Conservation (phyloP, 2,888 invertebrate species). For the Bellardia bayeri region DNA sequence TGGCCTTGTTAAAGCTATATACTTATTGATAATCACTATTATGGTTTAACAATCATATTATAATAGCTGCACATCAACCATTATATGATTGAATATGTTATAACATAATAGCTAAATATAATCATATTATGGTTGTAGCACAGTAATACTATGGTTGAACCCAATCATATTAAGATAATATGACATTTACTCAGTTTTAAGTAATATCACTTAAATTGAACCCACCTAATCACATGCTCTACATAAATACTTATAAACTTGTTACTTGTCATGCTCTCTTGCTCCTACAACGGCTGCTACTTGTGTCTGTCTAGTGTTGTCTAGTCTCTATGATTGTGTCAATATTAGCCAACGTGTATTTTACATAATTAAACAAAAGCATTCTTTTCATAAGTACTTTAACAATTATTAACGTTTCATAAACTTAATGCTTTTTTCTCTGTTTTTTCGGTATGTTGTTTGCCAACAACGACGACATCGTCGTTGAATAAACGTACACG, state of each 20-base stretch:
- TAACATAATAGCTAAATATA: no score
- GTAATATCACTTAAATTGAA: background rate
- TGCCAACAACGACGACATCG: slow-evolving; percentile 52
- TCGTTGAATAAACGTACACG: slow-evolving; percentile 26
- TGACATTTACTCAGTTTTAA: no score
- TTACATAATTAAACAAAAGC: slow-evolving; percentile 72
- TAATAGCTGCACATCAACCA: no score
- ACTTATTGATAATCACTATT: no score
- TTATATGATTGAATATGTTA: no score
- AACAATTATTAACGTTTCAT: slow-evolving; percentile 69
- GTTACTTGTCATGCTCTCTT: background rate
- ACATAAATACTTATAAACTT: slow-evolving; percentile 18
- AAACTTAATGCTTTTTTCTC: slow-evolving; percentile 59
- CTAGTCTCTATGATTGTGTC: slow-evolving; percentile 34
- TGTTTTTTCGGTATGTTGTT: slow-evolving; percentile 21
- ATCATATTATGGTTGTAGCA: no score
- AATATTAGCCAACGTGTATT: slow-evolving; percentile 65
- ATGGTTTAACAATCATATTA: no score
- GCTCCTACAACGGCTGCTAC: background rate
- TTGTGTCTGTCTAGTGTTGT: background rate
- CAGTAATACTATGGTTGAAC: no score
- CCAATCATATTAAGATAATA: no score
- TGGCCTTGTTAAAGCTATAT: fast-evolving
- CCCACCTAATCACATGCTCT: background rate
- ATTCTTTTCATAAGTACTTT: slow-evolving; percentile 67